A percentile compares a stretch with the other conserved stretches of the same genome.
phyloP scores from a whole-genome alignment of 2,113 vertebrate genomes.

The Psittacara wagleri region DNA sequence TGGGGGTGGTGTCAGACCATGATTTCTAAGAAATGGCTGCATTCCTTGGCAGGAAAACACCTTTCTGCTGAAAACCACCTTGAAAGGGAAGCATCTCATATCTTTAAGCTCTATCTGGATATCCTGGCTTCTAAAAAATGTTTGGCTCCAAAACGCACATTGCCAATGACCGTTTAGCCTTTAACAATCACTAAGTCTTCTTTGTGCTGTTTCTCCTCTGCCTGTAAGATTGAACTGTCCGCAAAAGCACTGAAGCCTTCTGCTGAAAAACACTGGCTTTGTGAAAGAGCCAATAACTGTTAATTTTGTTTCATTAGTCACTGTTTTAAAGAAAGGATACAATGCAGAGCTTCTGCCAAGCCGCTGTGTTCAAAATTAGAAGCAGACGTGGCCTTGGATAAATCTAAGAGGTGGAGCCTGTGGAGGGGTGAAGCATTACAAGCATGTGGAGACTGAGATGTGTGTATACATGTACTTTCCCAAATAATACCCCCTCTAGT shows the following conservation, averaged over 20 bases:
- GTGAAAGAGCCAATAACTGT: background rate
- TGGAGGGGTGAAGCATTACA: background rate
- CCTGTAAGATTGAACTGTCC: background rate
- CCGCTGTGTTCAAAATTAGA: background rate
- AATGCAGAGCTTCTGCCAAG: conserved; percentile 26
- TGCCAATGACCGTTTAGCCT: background rate
- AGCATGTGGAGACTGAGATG: background rate
- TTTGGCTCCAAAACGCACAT: background rate
- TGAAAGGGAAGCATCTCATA: background rate
- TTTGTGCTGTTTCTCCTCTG: background rate
- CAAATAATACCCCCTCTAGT: background rate
- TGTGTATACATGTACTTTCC: background rate
- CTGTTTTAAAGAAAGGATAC: conserved; percentile 28
- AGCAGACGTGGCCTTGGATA: background rate
- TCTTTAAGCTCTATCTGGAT: background rate
- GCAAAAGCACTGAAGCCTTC: background rate
- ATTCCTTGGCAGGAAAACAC: background rate
- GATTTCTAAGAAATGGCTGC: background rate
- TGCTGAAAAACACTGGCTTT: background rate
- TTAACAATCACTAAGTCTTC: background rate
- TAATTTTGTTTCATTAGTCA: conserved; percentile 12
- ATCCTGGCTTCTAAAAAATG: background rate
- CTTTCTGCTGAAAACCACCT: background rate
- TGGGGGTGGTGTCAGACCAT: background rate
- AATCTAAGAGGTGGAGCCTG: background rate